Conservation (phyloP, 2,797 vertebrate genomes). For the Psittacula echo region DNA sequence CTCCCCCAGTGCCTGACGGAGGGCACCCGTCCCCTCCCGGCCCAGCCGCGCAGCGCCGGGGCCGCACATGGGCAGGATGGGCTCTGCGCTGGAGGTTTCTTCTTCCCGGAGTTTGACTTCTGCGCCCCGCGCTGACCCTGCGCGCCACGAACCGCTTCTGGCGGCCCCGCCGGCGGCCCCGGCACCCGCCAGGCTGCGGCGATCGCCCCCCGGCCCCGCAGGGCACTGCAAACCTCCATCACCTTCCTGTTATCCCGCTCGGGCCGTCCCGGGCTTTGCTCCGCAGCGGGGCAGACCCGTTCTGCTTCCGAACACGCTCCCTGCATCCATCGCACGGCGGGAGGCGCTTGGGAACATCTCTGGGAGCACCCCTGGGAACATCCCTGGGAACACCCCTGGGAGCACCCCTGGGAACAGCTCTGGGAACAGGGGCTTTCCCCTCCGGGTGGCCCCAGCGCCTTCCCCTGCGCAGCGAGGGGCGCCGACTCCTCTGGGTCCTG, state of each 20-base stretch:
- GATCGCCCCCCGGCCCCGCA: rapidly evolving
- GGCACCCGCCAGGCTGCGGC: not conserved
- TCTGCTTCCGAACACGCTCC: not conserved
- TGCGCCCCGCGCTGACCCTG: not conserved
- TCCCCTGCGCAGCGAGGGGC: not conserved
- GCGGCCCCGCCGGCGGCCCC: too few relatives aligned
- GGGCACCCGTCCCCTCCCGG: rapidly evolving
- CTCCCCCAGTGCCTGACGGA: not conserved
- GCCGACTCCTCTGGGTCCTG: not conserved
- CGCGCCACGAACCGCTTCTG: rapidly evolving
- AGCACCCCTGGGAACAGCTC: too few relatives aligned
- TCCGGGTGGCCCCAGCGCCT: not conserved
- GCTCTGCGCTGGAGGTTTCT: rapidly evolving
- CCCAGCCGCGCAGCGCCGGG: not conserved
- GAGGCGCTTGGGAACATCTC: not conserved
- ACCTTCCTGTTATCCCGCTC: rapidly evolving
- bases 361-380: too few relatives aligned
- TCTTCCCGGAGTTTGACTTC: not conserved
- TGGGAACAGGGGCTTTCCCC: too few relatives aligned
- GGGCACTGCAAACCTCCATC: not conserved
- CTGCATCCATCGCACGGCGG: rapidly evolving
- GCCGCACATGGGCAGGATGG: rapidly evolving
- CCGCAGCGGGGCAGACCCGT: rapidly evolving
- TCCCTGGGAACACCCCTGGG: too few relatives aligned
- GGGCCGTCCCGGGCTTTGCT: not conserved